These are phyloP conservation scores for Salvelinus namaycush DNA, from an alignment of 2,113 vertebrate genomes.

Conservation along the genomic window DNA sequence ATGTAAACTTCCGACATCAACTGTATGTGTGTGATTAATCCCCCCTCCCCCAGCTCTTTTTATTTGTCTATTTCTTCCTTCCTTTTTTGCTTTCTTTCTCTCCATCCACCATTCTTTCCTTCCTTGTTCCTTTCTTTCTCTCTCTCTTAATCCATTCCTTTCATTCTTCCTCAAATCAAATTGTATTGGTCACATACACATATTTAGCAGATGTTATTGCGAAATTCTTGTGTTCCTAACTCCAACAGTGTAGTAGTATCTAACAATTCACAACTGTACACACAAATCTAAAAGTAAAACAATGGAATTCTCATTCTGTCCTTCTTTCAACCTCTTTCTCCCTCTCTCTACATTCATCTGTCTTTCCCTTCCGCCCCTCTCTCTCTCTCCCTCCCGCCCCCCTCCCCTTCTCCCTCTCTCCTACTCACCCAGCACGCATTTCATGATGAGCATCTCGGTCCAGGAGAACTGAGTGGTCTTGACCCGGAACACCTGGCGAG, in stretches of 20 bases:
- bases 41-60: not conserved
- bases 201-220: too few relatives aligned
- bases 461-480: constrained; percentile 98
- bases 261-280: too few relatives aligned
- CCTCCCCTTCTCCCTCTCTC: not conserved
- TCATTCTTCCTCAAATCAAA: not conserved
- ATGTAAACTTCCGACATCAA: too few relatives aligned
- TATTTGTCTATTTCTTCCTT: not conserved
- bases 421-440: constrained; percentile 94
- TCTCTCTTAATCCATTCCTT: not conserved
- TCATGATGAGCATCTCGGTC: constrained; percentile 98
- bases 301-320: too few relatives aligned
- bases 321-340: not conserved
- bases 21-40: too few relatives aligned
- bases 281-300: too few relatives aligned
- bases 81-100: not conserved
- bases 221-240: too few relatives aligned
- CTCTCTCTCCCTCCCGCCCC: not conserved
- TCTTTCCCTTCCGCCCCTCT: not conserved
- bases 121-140: too few relatives aligned
- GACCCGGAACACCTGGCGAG: constrained; percentile 92
- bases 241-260: too few relatives aligned
- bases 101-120: too few relatives aligned
- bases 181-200: not conserved
- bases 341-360: not conserved